phyloP scores from a whole-genome alignment of 2,797 vertebrate species.

The Mustela erminea region DNA sequence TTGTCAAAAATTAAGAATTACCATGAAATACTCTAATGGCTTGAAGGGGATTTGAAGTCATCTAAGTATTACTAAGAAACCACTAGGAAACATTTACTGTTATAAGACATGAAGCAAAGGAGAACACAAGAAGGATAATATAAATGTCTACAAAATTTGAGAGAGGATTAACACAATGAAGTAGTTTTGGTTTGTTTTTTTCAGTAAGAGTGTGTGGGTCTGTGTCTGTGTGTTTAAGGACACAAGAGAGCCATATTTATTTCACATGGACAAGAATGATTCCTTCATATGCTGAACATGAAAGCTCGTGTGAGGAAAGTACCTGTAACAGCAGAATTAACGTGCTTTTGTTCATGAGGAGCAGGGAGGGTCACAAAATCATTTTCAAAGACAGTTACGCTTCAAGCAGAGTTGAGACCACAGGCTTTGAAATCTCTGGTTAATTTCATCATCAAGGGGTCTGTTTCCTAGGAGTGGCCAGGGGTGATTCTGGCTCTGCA shows the following conservation, averaged over 20 bases:
- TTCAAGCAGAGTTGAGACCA: conserved; percentile 72
- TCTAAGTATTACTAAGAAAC: not conserved
- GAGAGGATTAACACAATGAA: not conserved
- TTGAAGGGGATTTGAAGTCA: not conserved
- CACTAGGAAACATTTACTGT: not conserved
- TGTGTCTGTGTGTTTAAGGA: not conserved
- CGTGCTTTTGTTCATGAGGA: conserved; percentile 90
- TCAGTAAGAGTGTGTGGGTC: not conserved
- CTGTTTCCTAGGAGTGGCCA: not conserved
- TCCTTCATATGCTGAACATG: conserved; percentile 84
- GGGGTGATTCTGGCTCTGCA: not conserved
- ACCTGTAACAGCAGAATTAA: conserved; percentile 89
- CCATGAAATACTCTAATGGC: not conserved
- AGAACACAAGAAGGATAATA: not conserved
- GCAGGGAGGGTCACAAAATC: conserved; percentile 78
- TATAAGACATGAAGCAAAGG: not conserved
- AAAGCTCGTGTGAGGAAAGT: conserved; percentile 81
- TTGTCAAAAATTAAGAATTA: conserved; percentile 4
- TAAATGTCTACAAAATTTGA: not conserved
- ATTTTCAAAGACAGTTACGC: conserved; percentile 68
- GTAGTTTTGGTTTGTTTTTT: not conserved
- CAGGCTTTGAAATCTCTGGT: conserved; percentile 62
- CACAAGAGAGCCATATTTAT: conserved; percentile 84
- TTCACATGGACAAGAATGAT: conserved; percentile 81
- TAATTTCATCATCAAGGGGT: conserved; percentile 42